phyloP scores from a whole-genome alignment of 2,113 vertebrate genomes.

The Myodes glareolus region DNA sequence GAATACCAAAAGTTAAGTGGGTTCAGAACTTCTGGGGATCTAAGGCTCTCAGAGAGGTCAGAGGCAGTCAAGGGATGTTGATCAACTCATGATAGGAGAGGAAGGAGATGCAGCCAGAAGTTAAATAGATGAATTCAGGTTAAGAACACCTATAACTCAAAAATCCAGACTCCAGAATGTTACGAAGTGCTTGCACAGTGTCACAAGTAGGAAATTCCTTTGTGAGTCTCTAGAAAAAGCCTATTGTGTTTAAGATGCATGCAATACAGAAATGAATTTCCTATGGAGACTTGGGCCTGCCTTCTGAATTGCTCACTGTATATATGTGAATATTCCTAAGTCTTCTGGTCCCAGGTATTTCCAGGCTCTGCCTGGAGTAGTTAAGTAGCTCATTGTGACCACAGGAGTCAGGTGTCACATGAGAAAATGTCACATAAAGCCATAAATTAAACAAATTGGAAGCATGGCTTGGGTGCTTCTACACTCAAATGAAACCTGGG shows the following conservation, averaged over 20 bases:
- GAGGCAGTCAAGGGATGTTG: neutral
- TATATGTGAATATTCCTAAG: neutral
- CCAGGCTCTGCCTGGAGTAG: neutral
- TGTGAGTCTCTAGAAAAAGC: too few species aligned
- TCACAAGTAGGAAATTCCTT: neutral
- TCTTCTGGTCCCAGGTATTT: neutral
- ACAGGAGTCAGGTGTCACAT: neutral
- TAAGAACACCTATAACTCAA: too few species aligned
- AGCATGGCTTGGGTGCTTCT: fast-evolving
- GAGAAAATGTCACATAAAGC: too few species aligned
- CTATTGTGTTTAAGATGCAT: fast-evolving
- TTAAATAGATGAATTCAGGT: neutral
- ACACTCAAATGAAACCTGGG: neutral
- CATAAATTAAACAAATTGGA: neutral
- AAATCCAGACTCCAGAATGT: neutral
- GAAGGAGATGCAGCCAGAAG: neutral
- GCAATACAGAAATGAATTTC: too few species aligned
- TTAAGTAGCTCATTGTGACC: neutral
- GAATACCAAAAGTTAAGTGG: too few species aligned
- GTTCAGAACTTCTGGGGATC: neutral
- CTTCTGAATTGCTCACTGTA: neutral
- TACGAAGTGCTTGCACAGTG: too few species aligned
- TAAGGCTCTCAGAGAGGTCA: neutral
- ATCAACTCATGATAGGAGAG: fast-evolving
- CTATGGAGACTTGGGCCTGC: too few species aligned